These are phyloP conservation scores for Craniophora ligustri DNA, from an alignment of 2,888 invertebrate genomes.

Conservation along the genomic window DNA sequence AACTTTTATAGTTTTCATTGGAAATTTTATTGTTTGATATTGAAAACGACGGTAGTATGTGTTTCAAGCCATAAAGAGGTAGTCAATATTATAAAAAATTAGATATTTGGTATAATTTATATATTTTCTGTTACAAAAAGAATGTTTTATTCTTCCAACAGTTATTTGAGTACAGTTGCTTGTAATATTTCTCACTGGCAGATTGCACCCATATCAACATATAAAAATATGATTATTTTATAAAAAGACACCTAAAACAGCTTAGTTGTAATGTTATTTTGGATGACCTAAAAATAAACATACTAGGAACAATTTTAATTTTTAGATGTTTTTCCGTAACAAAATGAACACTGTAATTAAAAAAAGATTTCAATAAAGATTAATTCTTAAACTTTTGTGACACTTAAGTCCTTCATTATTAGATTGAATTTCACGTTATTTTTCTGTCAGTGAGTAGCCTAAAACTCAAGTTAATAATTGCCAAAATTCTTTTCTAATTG, in stretches of 20 bases:
- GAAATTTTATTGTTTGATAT: conserved; percentile 4
- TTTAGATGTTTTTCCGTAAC: no score
- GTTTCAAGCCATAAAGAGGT: conserved; percentile 39
- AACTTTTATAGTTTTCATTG: not conserved
- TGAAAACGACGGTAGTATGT: conserved; percentile 21
- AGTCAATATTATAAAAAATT: conserved; percentile 39
- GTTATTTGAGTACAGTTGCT: conserved; percentile 1
- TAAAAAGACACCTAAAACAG: no score
- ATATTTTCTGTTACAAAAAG: conserved; percentile 6
- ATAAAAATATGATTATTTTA: no score
- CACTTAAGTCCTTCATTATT: no score
- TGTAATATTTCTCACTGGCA: conserved; percentile 7
- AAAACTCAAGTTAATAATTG: conserved; percentile 20
- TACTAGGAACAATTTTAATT: no score
- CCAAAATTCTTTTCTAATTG: conserved; percentile 34
- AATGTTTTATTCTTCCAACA: not conserved
- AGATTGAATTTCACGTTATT: no score
- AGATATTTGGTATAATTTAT: conserved; percentile 16
- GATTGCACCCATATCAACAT: no score
- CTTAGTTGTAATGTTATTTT: no score
- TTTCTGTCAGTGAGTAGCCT: conserved; percentile 20
- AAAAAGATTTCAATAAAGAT: no score
- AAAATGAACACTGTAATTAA: no score
- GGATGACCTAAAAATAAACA: no score
- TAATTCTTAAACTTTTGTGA: no score